Evolutionary conservation across 2,113 vertebrate genomes (phyloP), one percentile per base, ranked within the genome.

Genomic region (Neolamprologus brichardi): DNA sequence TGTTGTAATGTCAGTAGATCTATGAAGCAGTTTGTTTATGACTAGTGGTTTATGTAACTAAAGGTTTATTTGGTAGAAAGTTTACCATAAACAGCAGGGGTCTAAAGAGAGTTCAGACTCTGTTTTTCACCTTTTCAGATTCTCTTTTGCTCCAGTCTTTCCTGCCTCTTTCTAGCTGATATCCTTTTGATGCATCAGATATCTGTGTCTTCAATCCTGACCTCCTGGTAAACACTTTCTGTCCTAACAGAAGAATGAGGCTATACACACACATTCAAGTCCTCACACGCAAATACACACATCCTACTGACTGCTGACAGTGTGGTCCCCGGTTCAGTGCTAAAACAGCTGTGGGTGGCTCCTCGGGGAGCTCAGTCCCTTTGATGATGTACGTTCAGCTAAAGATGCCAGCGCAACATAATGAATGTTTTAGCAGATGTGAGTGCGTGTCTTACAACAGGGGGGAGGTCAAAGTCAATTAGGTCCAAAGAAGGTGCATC

Each of bases 271-370:
- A 75, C 18, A 13, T 49, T 56, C 46, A 8, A 70, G 49, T 52
- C 53, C 14, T 87, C 49, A 37, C 64, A 60, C 41, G 51, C 37
- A 62, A 37, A 64, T 72, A 67, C 60, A 81, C 23, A 83, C 51
- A 72, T 32, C 17, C 84, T 67, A 78, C 87, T 89, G 81, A 92
- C 81, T 80, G 85, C 89, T 91, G 90, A 92, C 92, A 85, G 75
- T 10, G 79, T 80, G 53, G 51, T 82, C 83, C 56, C 87, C 32
- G 67, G 90, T 87, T 92, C 53, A 80, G 6, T 39, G 34, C 51
- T 84, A 44, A 88, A 94, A 94, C 83, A 87, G 89, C 91, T 91
- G 86, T 39, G 79, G 91, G 92, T 67, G 91, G 90, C 91, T 91
- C 92, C 92, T 87, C 32, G 1, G 90, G 91, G 88, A 92, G 87